Evolutionary conservation across 2,797 vertebrate genomes (phyloP), one percentile per base, ranked within the genome.

Genomic region (Luscinia megarhynchos): DNA sequence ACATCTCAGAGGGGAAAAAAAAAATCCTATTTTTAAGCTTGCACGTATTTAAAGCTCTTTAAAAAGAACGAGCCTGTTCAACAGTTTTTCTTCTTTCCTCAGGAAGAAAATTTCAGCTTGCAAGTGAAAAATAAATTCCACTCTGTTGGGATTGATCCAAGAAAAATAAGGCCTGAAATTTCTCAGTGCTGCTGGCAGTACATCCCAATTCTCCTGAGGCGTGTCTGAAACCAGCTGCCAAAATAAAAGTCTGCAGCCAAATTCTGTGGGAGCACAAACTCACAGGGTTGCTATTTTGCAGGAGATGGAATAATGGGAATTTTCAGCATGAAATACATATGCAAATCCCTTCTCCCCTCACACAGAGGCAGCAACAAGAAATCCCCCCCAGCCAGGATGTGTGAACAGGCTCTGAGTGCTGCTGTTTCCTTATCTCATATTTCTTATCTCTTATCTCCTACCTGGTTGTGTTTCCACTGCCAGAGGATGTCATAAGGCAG

Each of bases 391-490:
- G 14, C 23, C 20, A 32, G 81, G 77, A n/a, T 22, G 66, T 13
- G 54, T 18, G 63, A 92, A 82, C 82, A 63, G 4, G 63, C 92
- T 22, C 54, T 41, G 72, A 88, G 69, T 53, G 70, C 15, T 32
- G 58, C 55, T 45, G 6, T 3, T 78, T 46, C 41, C 84, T 85
- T 23, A 23, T 67, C 83, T 63, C 84, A 83, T 18, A 23, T 68
- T 11, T 45, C 45, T 45, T 45, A 45, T 45, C 23, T 48, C 84
- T 85, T 23, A 21, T 68, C 84, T 66, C 45, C 4, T 98, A 99
- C 99, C 99, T 99, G 98, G 95, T 99, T 98, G 94, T 99, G 98
- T 97, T 99, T 99, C 99, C 99, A 99, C 95, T 99, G 99, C 99
- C 99, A 99, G 97, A 99, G 98, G 95, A 99, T 99, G 93, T 99